phyloP scores from a whole-genome alignment of 2,113 vertebrate species.

The Oryzias melastigma region DNA sequence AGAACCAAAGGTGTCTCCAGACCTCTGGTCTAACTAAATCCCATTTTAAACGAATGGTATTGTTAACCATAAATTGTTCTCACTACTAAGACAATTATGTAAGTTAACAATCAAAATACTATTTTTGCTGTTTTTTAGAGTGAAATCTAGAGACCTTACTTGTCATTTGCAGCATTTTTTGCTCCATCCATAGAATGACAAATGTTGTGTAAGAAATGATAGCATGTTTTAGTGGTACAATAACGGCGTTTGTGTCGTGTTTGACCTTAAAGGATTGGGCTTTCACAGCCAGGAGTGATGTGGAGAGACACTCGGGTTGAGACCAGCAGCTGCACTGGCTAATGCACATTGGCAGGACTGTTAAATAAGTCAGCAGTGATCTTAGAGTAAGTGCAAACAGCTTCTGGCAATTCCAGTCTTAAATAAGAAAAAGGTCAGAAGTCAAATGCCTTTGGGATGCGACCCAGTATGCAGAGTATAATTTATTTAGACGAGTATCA shows the following conservation, averaged over 20 bases:
- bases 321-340: not conserved
- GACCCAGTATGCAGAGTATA: constrained; percentile 6
- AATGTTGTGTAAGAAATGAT: not conserved
- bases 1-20: too few relatives aligned
- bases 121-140: too few relatives aligned
- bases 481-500: constrained; percentile 5
- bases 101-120: too few relatives aligned
- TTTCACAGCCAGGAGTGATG: not conserved
- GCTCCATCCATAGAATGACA: too few relatives aligned
- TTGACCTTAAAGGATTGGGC: not conserved
- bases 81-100: too few relatives aligned
- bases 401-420: constrained; percentile 19
- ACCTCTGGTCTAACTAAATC: too few relatives aligned
- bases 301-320: not conserved
- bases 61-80: too few relatives aligned
- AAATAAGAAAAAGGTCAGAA: constrained; percentile 15
- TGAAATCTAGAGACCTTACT: too few relatives aligned
- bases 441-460: constrained; percentile 7
- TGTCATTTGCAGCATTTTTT: too few relatives aligned
- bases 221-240: not conserved
- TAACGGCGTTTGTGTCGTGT: not conserved
- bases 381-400: constrained; percentile 23
- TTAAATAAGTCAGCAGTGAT: constrained; percentile 31
- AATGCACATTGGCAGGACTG: constrained; percentile 17
- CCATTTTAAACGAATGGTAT: too few relatives aligned